Evolutionary conservation across 2,888 invertebrate genomes (phyloP).

Genomic region (Ichneumon xanthorius): DNA sequence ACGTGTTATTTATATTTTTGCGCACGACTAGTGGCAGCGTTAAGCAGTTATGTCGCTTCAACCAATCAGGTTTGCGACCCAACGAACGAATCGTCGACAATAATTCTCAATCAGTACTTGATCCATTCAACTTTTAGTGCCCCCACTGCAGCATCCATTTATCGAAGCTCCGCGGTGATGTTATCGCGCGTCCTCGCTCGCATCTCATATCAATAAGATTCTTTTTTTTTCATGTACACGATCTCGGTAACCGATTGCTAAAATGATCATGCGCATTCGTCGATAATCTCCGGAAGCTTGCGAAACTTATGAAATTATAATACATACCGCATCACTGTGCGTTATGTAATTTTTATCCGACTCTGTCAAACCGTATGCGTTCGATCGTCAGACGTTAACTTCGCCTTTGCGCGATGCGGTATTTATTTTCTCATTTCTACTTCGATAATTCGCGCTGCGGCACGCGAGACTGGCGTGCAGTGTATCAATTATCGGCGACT

Average conservation of each 20-base stretch:
- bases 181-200: neutral
- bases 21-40: neutral
- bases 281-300: neutral
- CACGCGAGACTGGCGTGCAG: neutral
- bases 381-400: neutral
- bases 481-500: neutral
- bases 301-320: neutral
- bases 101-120: neutral
- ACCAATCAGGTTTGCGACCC: neutral
- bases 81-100: neutral
- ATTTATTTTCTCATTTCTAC: neutral
- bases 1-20: neutral
- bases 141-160: neutral
- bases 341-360: neutral
- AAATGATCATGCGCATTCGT: neutral
- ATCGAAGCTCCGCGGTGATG: neutral
- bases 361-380: too few species aligned
- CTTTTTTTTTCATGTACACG: neutral
- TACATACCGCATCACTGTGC: neutral
- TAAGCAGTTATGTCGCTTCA: neutral
- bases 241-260: neutral
- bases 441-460: neutral
- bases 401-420: neutral
- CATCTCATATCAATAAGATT: neutral
- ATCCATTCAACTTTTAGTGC: neutral